phyloP scores from a whole-genome alignment of 1,140 invertebrate species.

The Temnothorax longispinosus region DNA sequence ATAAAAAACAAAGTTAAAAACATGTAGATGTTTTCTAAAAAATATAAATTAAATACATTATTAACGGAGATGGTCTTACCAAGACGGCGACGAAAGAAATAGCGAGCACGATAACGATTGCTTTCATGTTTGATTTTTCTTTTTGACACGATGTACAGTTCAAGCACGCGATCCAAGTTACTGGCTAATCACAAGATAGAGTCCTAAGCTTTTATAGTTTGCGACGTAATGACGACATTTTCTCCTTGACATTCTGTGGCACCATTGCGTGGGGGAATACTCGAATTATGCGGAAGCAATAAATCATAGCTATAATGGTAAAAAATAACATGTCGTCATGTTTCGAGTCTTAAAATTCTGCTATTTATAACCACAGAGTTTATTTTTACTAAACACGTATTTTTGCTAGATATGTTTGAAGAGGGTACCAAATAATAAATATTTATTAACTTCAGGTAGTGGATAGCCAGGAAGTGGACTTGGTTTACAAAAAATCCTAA shows the following conservation, averaged over 20 bases:
- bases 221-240: conserved; percentile 2
- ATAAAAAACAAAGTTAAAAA: not conserved
- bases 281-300: not conserved
- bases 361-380: not conserved
- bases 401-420: not conserved
- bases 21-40: not conserved
- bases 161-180: conserved; percentile 10
- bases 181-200: conserved; percentile 26
- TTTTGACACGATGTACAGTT: not conserved
- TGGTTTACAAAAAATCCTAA: too few species aligned
- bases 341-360: not conserved
- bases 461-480: too few species aligned
- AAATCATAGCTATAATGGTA: not conserved
- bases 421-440: not conserved
- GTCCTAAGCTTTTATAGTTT: conserved; percentile 63
- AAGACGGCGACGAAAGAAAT: conserved; percentile 71
- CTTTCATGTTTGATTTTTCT: conserved; percentile 67
- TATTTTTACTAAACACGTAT: not conserved
- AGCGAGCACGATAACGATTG: conserved; percentile 64
- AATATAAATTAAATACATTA: not conserved
- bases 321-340: not conserved
- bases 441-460: too few species aligned
- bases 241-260: not conserved
- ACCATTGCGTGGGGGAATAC: not conserved
- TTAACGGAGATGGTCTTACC: conserved; percentile 41